Evolutionary conservation across 1,140 invertebrate species (phyloP), one percentile per base, ranked within the genome.

Genomic region (Chironomus striatipennis): DNA sequence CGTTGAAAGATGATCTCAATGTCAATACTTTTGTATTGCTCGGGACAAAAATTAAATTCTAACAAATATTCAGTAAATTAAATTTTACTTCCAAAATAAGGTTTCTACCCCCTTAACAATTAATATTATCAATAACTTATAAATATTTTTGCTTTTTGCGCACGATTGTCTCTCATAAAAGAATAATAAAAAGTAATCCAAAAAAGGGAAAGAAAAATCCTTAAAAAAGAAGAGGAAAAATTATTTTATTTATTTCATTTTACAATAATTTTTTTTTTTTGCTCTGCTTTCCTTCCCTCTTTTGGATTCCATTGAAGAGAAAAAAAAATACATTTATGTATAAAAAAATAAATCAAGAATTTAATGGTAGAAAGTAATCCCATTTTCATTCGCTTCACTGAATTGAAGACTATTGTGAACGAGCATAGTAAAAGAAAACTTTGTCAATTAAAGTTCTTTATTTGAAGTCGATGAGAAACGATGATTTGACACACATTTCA

Each of bases 401-500:
- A 21, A 70, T 20, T 70, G 17, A 70, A 9, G 64, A 17, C 64
- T 17, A 70, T 70, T 21, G n/a, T 12, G 9, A 57, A n/a, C 17
- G 9, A 70, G 20, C 17, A 18, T 18, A 70, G 18, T 9, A n/a
- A 70, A n/a, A 20, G 65, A 70, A 70, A 70, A 70, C 65, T 70
- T 70, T 70, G 20, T 70, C 65, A 17, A 70, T 70, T 70, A 70
- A 70, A 70, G 65, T 70, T 70, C 20, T 8, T 70, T 18, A 18
- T 70, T 70, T 70, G n/a, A 5, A 34, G 24, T 67, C 18, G n/a
- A 18, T 8, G 17, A 70, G 65, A 15, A 70, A 70, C 17, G 65
- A 70, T 70, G 65, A 21, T 70, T 70, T 70, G 65, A 20, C 65
- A 70, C 65, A 70, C 65, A 70, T 70, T 70, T 70, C 65, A 70